These are phyloP conservation scores for Ceratoteleas bidentatus DNA, from an alignment of 1,140 invertebrate genomes.

Conservation along the genomic window DNA sequence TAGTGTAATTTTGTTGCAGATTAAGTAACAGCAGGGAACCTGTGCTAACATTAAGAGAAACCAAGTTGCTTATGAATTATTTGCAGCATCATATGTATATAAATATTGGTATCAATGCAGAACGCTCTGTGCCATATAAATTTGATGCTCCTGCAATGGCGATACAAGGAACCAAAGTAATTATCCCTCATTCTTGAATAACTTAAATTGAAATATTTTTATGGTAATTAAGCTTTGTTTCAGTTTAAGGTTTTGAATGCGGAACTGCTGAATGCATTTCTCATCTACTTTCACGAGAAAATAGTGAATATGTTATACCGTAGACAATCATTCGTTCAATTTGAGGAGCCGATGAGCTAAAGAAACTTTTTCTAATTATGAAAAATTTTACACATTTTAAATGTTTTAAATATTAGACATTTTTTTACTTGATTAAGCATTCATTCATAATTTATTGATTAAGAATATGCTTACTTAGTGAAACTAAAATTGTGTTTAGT, in stretches of 20 bases:
- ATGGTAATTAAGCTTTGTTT: constrained; percentile 4
- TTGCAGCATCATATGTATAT: constrained; percentile 8
- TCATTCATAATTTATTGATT: no score
- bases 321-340: not conserved
- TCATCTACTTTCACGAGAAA: constrained; percentile 22
- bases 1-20: not conserved
- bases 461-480: no score
- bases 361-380: no score
- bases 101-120: not conserved
- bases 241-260: constrained; percentile 21
- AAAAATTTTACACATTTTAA: no score
- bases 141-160: constrained; percentile 12
- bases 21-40: not conserved
- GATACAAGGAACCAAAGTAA: constrained; percentile 16
- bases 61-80: constrained; percentile 11
- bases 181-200: not conserved
- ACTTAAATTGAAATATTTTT: constrained; percentile 8
- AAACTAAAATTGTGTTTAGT: no score
- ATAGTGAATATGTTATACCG: constrained; percentile 3
- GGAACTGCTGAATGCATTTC: constrained; percentile 20
- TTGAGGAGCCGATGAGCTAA: no score
- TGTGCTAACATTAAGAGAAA: not conserved
- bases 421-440: no score
- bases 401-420: no score
- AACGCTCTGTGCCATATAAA: constrained; percentile 11